These are phyloP conservation scores for Thripadectes ignobilis DNA, from an alignment of 2,797 vertebrate genomes.

Conservation along the genomic window DNA sequence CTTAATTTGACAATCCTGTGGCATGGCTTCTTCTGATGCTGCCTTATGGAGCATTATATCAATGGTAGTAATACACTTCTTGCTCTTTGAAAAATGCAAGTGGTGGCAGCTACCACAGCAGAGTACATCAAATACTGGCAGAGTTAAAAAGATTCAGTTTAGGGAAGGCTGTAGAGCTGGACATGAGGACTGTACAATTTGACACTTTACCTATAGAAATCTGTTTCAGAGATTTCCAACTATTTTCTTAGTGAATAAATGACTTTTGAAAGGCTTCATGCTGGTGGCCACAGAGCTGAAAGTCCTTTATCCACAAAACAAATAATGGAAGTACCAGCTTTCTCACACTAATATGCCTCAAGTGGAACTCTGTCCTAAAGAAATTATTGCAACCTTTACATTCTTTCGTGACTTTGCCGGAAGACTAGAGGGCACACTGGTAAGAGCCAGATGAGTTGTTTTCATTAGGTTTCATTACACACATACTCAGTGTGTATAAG, in stretches of 20 bases:
- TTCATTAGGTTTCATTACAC: background rate
- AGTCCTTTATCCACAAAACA: background rate
- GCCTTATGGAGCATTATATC: background rate
- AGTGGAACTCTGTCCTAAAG: background rate
- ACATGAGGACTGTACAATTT: background rate
- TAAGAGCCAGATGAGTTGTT: background rate
- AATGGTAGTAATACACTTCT: background rate
- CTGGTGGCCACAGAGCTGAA: background rate
- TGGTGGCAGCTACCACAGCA: background rate
- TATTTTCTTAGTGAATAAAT: background rate
- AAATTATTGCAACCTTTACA: background rate
- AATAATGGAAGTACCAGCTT: background rate
- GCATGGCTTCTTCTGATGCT: background rate
- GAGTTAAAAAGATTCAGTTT: background rate
- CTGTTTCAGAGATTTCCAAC: background rate
- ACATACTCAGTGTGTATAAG: background rate
- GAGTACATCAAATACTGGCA: background rate
- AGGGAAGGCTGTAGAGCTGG: background rate
- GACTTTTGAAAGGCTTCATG: background rate
- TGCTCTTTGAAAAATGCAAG: slow-evolving; percentile 15
- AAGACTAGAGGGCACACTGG: background rate
- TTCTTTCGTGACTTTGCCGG: background rate
- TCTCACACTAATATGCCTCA: background rate
- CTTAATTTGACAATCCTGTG: background rate
- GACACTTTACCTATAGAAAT: background rate